Evolutionary conservation across 2,113 vertebrate genomes (phyloP), one percentile per base, ranked within the genome.

Genomic region (Dipodomys stephensi): DNA sequence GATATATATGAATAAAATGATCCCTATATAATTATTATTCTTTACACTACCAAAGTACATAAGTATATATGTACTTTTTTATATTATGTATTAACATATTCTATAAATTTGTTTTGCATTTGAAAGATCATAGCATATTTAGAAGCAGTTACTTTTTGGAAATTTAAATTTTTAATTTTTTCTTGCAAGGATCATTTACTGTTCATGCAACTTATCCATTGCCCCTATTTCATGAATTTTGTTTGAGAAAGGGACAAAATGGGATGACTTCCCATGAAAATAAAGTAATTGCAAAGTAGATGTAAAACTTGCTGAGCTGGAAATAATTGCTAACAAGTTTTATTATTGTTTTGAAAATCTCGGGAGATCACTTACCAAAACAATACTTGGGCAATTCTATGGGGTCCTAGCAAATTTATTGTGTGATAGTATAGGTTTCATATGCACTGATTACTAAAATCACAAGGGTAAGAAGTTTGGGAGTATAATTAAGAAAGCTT

Each of bases 271-370:
- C 30, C 76, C 83, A 65, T 80, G 23, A 86, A 93, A 94, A 91
- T 72, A 73, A 95, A 69, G 18, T 82, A 84, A 93, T 95, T 83
- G 10, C 35, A 96, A 83, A 88, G 30, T 73, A 79, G 22, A 39
- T n/a, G 86, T 49, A 57, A 88, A 85, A 35, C 5, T 77, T 87
- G 7, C 28, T 84, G 27, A 72, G 15, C 27, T 64, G 82, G 23
- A 60, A 93, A 85, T 83, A 93, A 74, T 91, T 91, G 93, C 72
- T 73, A 79, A 57, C 23, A 12, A 60, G 19, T 67, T 71, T 91
- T 74, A 35, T 27, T 57, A 15, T 57, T 64, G 4, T 32, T 25
- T 77, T 74, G 32, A n/a, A 71, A 3, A 60, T 90, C 57, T 84
- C 7, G 69, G 32, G 20, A 72, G 46, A 73, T 19, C 23, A 49